These are phyloP conservation scores for Proteles cristata DNA, from an alignment of 2,113 vertebrate genomes.

Conservation along the genomic window DNA sequence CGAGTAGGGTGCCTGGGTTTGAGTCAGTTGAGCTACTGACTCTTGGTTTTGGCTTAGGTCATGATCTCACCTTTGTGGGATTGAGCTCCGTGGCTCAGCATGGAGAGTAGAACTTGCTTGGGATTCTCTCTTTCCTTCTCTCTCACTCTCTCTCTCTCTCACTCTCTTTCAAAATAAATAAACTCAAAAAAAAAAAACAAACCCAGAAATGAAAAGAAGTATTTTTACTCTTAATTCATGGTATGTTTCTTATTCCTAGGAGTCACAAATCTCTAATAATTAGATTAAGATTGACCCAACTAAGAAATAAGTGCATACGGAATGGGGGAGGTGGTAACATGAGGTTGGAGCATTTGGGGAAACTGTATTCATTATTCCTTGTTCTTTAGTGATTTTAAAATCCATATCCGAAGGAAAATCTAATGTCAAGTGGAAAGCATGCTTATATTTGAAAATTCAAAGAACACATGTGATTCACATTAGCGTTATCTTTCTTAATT, in stretches of 20 bases:
- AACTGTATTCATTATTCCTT: neutral
- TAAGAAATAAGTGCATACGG: neutral
- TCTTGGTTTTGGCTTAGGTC: no score
- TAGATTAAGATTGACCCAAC: neutral
- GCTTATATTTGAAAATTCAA: neutral
- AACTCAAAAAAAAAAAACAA: neutral
- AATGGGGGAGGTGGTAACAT: fast-evolving
- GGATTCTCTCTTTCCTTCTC: no score
- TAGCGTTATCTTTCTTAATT: neutral
- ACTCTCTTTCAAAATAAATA: no score
- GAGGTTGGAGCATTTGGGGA: neutral
- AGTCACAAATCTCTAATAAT: constrained; percentile 32
- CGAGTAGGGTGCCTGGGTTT: no score
- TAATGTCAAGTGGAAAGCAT: neutral
- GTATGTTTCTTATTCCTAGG: constrained; percentile 37
- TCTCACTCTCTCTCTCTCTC: no score
- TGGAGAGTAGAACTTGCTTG: no score
- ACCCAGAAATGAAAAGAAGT: neutral
- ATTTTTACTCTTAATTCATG: constrained; percentile 24
- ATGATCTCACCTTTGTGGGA: no score
- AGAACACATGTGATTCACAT: neutral
- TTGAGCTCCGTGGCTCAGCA: no score
- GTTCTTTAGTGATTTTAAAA: neutral
- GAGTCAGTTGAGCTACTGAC: no score
- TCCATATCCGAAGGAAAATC: neutral